Evolutionary conservation across 2,888 invertebrate species (phyloP).

Genomic region (Alsophila aescularia): DNA sequence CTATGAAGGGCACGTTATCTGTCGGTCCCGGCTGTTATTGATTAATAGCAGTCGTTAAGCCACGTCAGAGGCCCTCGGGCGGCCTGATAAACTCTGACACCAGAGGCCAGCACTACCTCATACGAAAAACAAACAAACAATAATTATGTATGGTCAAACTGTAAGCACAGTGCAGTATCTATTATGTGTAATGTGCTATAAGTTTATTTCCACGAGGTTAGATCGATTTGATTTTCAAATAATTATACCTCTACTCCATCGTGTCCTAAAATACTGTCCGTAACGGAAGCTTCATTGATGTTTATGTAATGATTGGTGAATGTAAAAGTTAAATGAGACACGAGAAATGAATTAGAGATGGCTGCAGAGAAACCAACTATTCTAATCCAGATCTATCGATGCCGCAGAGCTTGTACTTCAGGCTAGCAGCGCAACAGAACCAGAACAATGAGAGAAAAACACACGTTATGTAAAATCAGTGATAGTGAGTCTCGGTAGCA

Average conservation of each 20-base stretch:
- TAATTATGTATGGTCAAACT: too few species aligned
- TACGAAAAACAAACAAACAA: too few species aligned
- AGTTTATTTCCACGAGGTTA: constrained; percentile 26
- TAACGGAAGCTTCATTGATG: constrained; percentile 11
- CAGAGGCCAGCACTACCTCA: too few species aligned
- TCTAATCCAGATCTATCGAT: constrained; percentile 25
- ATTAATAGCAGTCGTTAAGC: too few species aligned
- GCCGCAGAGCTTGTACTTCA: too few species aligned
- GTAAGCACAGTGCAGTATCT: too few species aligned
- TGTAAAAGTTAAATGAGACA: constrained; percentile 1
- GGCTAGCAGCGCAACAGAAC: constrained; percentile 36
- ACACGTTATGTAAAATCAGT: constrained; percentile 49
- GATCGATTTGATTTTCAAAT: constrained; percentile 26
- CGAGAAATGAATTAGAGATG: constrained; percentile 1
- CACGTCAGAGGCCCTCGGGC: too few species aligned
- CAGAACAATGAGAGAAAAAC: constrained; percentile 53
- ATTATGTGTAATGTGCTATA: too few species aligned
- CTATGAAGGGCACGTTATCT: too few species aligned
- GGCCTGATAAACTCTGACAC: too few species aligned
- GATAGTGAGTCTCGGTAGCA: constrained; percentile 14
- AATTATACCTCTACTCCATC: constrained; percentile 4
- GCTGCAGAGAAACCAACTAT: neutral
- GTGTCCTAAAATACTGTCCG: constrained; percentile 14
- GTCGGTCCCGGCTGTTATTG: too few species aligned
- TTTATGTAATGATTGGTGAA: constrained; percentile 1